Conservation (phyloP, 2,113 vertebrate genomes). For the Protobothrops mucrosquamatus region DNA sequence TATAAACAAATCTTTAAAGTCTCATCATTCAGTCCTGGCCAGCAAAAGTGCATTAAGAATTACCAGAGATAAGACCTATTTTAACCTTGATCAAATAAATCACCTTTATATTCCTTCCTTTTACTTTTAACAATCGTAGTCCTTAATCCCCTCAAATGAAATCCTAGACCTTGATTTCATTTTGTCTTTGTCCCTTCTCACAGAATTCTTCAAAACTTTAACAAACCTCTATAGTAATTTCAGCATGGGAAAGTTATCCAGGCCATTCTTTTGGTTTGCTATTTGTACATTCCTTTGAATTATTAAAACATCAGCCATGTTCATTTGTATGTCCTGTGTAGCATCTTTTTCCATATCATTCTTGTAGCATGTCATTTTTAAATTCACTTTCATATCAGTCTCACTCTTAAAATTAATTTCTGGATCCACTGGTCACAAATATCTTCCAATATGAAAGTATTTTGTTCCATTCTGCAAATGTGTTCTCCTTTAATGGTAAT, state of each 20-base stretch:
- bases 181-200: not conserved
- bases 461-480: not conserved
- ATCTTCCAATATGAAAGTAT: not conserved
- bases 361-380: not conserved
- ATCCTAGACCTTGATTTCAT: too few relatives aligned
- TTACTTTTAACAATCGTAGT: too few relatives aligned
- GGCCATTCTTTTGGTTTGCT: not conserved
- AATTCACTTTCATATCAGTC: not conserved
- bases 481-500: not conserved
- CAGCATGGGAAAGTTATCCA: not conserved
- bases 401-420: not conserved
- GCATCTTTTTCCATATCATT: not conserved
- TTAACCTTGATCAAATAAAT: too few relatives aligned
- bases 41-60: too few relatives aligned
- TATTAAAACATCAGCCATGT: not conserved
- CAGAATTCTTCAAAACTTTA: not conserved
- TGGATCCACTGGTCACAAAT: not conserved
- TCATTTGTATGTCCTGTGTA: not conserved
- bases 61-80: too few relatives aligned
- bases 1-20: too few relatives aligned
- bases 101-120: too few relatives aligned
- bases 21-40: too few relatives aligned
- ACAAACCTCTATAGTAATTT: not conserved
- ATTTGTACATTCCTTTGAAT: not conserved
- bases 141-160: too few relatives aligned